phyloP scores from a whole-genome alignment of 1,140 invertebrate genomes.

The Limonius californicus region DNA sequence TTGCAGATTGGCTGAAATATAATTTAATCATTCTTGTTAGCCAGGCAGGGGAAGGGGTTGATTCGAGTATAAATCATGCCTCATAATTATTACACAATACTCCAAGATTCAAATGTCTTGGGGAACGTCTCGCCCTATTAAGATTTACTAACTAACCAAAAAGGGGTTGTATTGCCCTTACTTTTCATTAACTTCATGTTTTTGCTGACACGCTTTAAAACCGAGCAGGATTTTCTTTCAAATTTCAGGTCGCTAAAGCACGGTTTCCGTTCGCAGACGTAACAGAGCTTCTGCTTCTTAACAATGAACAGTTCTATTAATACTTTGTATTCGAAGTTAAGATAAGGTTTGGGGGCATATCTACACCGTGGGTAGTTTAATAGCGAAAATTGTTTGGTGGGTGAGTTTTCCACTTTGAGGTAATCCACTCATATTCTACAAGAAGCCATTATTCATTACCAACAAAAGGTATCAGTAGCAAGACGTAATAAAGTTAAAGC shows the following conservation, averaged over 20 bases:
- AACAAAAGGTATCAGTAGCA: conserved; percentile 11
- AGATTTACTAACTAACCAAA: conserved; percentile 6
- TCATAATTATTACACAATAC: conserved; percentile 17
- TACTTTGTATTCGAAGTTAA: too few relatives aligned
- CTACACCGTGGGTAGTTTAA: too few relatives aligned
- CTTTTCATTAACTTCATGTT: background rate
- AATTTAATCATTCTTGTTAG: conserved; percentile 11
- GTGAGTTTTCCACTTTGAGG: background rate
- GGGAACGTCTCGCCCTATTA: conserved; percentile 14
- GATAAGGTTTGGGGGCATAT: too few relatives aligned
- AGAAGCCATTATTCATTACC: conserved; percentile 9
- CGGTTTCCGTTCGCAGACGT: too few relatives aligned
- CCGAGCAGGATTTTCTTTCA: too few relatives aligned
- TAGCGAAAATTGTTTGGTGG: background rate
- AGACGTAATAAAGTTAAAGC: conserved; percentile 20
- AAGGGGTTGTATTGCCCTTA: background rate
- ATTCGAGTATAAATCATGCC: conserved; percentile 15
- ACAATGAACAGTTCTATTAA: too few relatives aligned
- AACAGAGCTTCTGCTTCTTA: too few relatives aligned
- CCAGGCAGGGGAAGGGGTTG: background rate
- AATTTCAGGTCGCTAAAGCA: too few relatives aligned
- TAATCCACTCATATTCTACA: conserved; percentile 6
- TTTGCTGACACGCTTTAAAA: too few relatives aligned
- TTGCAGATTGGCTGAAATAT: conserved; percentile 10
- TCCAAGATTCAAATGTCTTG: conserved; percentile 14